Conservation (phyloP, 2,113 vertebrate genomes). For the Gobiocypris rarus region DNA sequence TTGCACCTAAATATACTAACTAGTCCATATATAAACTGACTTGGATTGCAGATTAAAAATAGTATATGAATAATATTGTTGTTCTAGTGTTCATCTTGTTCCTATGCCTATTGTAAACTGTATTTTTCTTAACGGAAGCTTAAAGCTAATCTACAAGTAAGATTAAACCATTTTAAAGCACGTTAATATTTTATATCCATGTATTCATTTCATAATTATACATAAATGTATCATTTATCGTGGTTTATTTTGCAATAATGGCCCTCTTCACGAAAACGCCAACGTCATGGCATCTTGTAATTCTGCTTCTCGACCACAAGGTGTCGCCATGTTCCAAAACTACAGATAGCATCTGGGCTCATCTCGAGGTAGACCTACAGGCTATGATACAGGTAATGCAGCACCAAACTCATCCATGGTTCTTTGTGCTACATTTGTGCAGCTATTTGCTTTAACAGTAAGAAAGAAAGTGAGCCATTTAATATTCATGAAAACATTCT, state of each 20-base stretch:
- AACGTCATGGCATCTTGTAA: not conserved
- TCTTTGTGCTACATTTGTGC: not conserved
- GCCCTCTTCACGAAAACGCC: not conserved
- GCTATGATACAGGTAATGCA: not conserved
- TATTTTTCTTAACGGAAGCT: too few relatives aligned
- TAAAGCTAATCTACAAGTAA: too few relatives aligned
- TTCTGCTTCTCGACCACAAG: conserved; percentile 11
- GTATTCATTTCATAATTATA: too few relatives aligned
- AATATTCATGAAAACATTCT: not conserved
- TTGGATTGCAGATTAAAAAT: too few relatives aligned
- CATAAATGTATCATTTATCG: too few relatives aligned
- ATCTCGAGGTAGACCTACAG: not conserved
- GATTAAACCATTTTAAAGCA: too few relatives aligned
- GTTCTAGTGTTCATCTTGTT: too few relatives aligned
- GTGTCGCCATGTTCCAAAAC: not conserved
- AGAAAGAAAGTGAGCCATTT: not conserved
- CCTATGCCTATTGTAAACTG: too few relatives aligned
- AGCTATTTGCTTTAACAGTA: not conserved
- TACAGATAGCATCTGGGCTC: not conserved
- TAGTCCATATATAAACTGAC: too few relatives aligned
- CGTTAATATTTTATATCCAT: too few relatives aligned
- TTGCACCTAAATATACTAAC: too few relatives aligned
- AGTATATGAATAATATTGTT: too few relatives aligned
- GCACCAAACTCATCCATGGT: not conserved
- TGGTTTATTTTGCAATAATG: not conserved